These are phyloP conservation scores for Athetis lepigone DNA, from an alignment of 2,888 invertebrate genomes.

Conservation along the genomic window DNA sequence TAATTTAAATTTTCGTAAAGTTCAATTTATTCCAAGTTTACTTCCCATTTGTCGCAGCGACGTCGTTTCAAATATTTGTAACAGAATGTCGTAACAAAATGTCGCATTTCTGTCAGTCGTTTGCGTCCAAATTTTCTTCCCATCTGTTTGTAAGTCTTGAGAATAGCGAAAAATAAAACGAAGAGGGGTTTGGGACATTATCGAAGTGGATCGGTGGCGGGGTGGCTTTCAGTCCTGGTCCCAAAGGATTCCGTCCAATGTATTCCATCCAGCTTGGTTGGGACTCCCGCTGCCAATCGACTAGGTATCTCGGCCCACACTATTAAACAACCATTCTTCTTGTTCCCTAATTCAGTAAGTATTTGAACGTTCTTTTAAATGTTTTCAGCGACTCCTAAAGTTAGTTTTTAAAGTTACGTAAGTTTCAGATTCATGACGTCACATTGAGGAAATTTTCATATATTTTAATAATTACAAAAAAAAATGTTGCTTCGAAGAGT, in stretches of 20 bases:
- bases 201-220: conserved; percentile 73
- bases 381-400: not conserved
- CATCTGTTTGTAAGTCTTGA: conserved; percentile 63
- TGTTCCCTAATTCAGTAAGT: conserved; percentile 10
- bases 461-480: conserved; percentile 7
- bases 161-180: conserved; percentile 71
- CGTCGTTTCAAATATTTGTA: conserved; percentile 19
- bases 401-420: not conserved
- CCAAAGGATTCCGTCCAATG: conserved; percentile 68
- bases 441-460: conserved; percentile 1
- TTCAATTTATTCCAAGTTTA: not conserved
- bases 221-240: conserved; percentile 74
- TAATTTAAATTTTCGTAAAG: not conserved
- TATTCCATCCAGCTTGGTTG: conserved; percentile 67
- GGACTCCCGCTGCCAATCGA: conserved; percentile 56
- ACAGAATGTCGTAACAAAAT: conserved; percentile 28
- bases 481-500: not conserved
- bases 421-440: not conserved
- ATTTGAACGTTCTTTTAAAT: conserved; percentile 7
- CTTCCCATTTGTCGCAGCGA: not conserved
- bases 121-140: conserved; percentile 39
- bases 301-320: conserved; percentile 35
- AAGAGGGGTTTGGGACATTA: conserved; percentile 72
- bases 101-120: conserved; percentile 14
- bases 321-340: conserved; percentile 45